Evolutionary conservation across 2,888 invertebrate species (phyloP).

Genomic region (Philhelius pedissequus): DNA sequence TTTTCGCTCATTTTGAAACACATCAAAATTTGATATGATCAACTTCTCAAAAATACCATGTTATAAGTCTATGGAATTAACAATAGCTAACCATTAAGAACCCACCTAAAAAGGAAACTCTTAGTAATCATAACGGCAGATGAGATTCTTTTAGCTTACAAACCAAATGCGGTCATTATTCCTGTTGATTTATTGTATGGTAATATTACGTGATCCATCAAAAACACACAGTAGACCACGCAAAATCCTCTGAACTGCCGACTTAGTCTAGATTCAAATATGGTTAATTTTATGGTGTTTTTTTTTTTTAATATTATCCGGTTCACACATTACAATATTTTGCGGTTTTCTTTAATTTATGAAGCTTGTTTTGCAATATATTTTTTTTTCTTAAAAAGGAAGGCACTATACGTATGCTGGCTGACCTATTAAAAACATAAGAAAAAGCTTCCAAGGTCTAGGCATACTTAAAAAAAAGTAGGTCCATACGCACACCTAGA

Average conservation of each 20-base stretch:
- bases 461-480: not conserved
- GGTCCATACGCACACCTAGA: not conserved
- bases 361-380: not conserved
- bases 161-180: constrained; percentile 7
- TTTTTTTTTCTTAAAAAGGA: not conserved
- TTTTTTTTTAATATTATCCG: not conserved
- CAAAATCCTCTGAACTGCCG: not conserved
- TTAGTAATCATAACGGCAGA: not conserved
- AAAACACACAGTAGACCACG: not conserved
- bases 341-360: not conserved
- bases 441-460: not conserved
- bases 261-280: not conserved
- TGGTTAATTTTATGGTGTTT: not conserved
- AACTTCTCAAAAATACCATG: not conserved
- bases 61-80: not conserved
- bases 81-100: not conserved
- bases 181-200: not conserved
- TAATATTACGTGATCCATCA: constrained; percentile 11
- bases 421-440: not conserved
- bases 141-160: not conserved
- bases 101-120: not conserved
- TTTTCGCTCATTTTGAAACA: not conserved
- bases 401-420: not conserved
- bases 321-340: not conserved
- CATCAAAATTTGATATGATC: not conserved